phyloP scores from a whole-genome alignment of 2,113 vertebrate species.

The Podocnemis expansa region DNA sequence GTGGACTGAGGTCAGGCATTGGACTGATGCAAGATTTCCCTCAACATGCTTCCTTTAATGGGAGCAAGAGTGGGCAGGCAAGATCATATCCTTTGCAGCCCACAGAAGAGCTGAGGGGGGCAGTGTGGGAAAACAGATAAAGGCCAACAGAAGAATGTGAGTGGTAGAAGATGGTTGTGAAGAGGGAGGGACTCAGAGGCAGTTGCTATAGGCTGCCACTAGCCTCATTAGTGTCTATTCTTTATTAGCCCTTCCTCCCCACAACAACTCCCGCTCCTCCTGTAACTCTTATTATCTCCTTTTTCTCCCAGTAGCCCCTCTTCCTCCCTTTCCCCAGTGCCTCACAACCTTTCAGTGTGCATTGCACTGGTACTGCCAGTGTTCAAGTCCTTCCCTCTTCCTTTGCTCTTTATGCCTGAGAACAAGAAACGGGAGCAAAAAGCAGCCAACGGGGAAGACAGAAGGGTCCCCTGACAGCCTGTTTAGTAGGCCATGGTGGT shows the following conservation, averaged over 20 bases:
- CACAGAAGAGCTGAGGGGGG: background rate
- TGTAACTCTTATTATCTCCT: background rate
- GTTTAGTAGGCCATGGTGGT: background rate
- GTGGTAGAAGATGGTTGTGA: background rate
- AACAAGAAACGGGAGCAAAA: background rate
- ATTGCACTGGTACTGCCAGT: background rate
- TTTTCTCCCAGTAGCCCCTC: background rate
- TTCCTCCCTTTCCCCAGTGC: background rate
- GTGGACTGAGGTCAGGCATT: background rate
- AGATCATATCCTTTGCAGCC: background rate
- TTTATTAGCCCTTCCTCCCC: background rate
- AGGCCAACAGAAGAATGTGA: background rate
- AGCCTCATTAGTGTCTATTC: background rate
- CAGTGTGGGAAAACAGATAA: background rate
- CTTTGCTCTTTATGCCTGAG: background rate
- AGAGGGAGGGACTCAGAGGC: background rate
- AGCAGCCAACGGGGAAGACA: background rate
- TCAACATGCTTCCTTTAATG: background rate
- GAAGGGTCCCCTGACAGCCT: background rate
- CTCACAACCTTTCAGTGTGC: background rate
- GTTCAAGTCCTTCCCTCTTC: background rate
- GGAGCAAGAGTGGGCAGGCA: background rate
- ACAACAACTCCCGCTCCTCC: background rate
- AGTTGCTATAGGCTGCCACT: background rate
- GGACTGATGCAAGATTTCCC: background rate